Conservation (phyloP, 2,113 vertebrate genomes). For the Sterrhoptilus dennistouni region DNA sequence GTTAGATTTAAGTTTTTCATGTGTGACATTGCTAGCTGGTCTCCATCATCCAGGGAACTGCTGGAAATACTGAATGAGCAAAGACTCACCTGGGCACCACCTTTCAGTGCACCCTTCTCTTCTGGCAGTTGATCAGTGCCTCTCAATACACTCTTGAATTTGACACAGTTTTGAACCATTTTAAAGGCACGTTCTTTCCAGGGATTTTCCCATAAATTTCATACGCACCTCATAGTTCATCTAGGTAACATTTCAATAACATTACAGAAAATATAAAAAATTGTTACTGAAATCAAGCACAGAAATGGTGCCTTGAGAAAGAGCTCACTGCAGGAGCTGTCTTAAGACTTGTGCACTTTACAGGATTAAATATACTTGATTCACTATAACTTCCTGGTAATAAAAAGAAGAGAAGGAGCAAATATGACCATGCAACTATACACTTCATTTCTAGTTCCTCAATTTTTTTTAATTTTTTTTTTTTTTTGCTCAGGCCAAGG, state of each 20-base stretch:
- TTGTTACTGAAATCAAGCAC: background rate
- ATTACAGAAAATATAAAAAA: background rate
- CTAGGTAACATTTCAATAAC: background rate
- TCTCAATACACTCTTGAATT: background rate
- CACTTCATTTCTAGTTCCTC: background rate
- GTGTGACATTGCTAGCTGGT: background rate
- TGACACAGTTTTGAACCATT: background rate
- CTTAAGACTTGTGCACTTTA: background rate
- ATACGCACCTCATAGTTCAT: background rate
- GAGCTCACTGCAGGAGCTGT: background rate
- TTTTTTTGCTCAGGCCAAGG: background rate
- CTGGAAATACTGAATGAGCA: background rate
- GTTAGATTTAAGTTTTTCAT: background rate
- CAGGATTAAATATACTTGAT: background rate
- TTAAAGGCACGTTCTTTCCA: background rate
- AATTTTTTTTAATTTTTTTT: background rate
- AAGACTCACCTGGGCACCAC: background rate
- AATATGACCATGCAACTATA: background rate
- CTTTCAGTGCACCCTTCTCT: background rate
- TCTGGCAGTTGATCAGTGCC: background rate
- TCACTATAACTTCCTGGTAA: background rate
- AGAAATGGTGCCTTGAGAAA: background rate
- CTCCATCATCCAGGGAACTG: background rate
- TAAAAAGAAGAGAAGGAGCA: background rate
- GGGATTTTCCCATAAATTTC: background rate